phyloP scores from a whole-genome alignment of 2,113 vertebrate species.

The Sturnira hondurensis region DNA sequence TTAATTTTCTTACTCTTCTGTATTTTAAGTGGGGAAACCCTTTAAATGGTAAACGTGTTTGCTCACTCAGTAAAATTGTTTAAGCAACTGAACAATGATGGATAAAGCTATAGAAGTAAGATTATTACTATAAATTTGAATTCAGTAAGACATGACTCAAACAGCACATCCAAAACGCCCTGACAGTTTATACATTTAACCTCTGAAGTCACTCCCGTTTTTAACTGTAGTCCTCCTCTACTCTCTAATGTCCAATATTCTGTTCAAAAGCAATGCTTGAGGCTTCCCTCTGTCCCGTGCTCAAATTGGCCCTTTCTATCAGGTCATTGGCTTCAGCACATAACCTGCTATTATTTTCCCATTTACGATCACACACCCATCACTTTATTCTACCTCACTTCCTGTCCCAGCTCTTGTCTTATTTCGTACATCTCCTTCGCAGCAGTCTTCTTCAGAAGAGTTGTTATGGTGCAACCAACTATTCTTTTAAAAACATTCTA shows the following conservation, averaged over 20 bases:
- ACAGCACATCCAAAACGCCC: not conserved
- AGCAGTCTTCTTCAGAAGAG: not conserved
- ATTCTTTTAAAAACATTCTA: not conserved
- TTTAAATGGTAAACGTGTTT: not conserved
- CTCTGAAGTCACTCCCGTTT: not conserved
- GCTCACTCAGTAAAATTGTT: not conserved
- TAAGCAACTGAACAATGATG: not conserved
- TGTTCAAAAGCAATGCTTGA: not conserved
- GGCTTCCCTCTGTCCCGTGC: not conserved
- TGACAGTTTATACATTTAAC: not conserved
- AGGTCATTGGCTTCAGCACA: not conserved
- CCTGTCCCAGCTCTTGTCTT: not conserved
- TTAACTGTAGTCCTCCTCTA: not conserved
- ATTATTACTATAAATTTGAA: not conserved
- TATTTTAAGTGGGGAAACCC: not conserved
- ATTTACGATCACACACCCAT: not conserved
- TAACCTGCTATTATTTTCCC: not conserved
- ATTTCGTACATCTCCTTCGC: not conserved
- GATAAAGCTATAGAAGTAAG: not conserved
- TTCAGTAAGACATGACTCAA: not conserved
- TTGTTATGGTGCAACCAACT: not conserved
- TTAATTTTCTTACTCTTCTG: not conserved
- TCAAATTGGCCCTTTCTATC: not conserved
- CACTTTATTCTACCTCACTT: not conserved
- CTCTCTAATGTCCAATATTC: not conserved